Evolutionary conservation across 2,113 vertebrate genomes (phyloP).

Genomic region (Ranitomeya imitator): DNA sequence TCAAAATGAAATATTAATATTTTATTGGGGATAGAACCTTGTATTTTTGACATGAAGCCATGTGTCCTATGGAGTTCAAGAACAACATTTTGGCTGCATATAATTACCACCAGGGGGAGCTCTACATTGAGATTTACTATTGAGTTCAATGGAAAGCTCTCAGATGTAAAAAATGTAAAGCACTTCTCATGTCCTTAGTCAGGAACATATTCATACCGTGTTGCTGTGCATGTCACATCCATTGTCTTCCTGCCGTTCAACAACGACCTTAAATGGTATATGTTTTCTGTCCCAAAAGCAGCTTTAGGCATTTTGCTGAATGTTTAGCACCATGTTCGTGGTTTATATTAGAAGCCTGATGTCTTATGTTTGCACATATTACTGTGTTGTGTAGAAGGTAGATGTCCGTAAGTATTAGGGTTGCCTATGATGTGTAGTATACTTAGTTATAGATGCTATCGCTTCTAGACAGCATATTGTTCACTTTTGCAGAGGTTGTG

Average conservation of each 20-base stretch:
- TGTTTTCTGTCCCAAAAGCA: slow-evolving; percentile 4
- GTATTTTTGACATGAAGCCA: neutral
- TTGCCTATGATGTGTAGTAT: slow-evolving; percentile 21
- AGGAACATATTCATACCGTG: neutral
- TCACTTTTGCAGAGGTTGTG: neutral
- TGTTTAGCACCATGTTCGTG: neutral
- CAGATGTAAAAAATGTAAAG: neutral
- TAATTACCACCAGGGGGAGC: neutral
- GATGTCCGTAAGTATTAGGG: neutral
- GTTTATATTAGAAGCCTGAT: slow-evolving; percentile 23
- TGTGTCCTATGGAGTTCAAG: neutral
- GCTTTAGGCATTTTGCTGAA: neutral
- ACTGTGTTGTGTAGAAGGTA: slow-evolving; percentile 22
- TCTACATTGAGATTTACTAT: neutral
- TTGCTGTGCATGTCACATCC: slow-evolving; percentile 1
- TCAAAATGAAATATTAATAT: neutral
- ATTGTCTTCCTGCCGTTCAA: slow-evolving; percentile 1
- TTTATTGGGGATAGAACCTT: neutral
- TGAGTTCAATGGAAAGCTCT: neutral
- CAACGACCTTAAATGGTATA: slow-evolving; percentile 2
- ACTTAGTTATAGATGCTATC: neutral
- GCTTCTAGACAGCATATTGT: neutral
- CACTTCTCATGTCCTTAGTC: neutral
- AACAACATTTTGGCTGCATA: neutral
- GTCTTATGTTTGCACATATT: slow-evolving; percentile 39